Percentiles rank a stretch among this genome's conserved stretches.
phyloP scores from a whole-genome alignment of 2,888 invertebrate genomes.

The Drymonia ruficornis region DNA sequence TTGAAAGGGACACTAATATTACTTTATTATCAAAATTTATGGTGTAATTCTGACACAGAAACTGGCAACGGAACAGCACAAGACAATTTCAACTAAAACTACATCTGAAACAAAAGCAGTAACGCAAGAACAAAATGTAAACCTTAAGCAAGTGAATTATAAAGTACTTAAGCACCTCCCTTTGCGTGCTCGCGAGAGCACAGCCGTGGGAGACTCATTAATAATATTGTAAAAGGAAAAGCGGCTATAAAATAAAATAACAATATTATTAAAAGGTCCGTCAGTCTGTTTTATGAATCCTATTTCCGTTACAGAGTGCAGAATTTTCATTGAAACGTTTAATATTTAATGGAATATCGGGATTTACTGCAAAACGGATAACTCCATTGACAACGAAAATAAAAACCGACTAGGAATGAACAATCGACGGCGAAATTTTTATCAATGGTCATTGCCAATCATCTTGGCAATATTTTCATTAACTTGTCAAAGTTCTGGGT shows the following conservation, averaged over 20 bases:
- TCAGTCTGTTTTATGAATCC: conserved; percentile 37
- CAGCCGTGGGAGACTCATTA: conserved; percentile 34
- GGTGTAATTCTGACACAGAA: background rate
- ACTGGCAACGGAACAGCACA: background rate
- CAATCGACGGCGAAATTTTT: no score
- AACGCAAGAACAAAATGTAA: conserved; percentile 21
- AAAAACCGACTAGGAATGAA: no score
- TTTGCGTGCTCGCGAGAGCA: conserved; percentile 20
- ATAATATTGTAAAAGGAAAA: conserved; percentile 42
- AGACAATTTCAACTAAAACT: conserved; percentile 6
- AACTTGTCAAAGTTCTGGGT: no score
- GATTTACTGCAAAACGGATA: background rate
- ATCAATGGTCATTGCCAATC: no score
- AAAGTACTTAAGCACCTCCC: conserved; percentile 22
- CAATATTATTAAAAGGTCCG: conserved; percentile 48
- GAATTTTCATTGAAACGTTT: background rate
- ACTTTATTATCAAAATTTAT: background rate
- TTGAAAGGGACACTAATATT: no score
- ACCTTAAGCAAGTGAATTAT: conserved; percentile 25
- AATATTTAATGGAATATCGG: background rate
- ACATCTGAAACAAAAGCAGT: conserved; percentile 9
- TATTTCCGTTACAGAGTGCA: conserved; percentile 25
- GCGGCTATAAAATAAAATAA: conserved; percentile 42
- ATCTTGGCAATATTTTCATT: no score
- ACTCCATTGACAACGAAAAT: no score